phyloP scores from a whole-genome alignment of 2,113 vertebrate genomes.

The Prochilodus magdalenae region DNA sequence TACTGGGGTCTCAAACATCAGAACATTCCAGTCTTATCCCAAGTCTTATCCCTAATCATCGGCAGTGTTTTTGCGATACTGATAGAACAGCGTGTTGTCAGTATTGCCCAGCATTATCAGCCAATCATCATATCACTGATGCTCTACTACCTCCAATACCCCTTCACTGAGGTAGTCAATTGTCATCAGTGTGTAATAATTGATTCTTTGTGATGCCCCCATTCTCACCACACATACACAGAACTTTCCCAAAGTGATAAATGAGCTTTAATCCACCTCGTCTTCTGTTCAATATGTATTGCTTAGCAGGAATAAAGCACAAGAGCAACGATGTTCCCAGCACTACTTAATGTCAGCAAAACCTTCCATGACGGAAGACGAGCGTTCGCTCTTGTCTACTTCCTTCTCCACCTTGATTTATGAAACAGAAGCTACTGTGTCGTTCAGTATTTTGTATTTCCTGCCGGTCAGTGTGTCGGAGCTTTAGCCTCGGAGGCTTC shows the following conservation, averaged over 20 bases:
- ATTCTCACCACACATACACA: background rate
- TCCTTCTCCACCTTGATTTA: constrained; percentile 1
- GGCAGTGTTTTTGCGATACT: no score
- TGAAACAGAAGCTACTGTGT: background rate
- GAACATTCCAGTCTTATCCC: no score
- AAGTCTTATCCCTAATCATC: no score
- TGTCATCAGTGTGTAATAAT: background rate
- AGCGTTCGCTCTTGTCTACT: background rate
- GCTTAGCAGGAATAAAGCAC: constrained; percentile 20
- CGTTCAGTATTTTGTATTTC: background rate
- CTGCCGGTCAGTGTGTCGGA: background rate
- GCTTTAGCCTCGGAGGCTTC: background rate
- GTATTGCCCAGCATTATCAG: no score
- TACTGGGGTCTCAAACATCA: no score
- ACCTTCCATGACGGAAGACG: constrained; percentile 5
- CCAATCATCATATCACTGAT: no score
- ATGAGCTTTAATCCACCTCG: constrained; percentile 6
- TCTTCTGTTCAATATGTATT: background rate
- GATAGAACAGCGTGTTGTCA: no score
- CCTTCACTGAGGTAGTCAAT: no score
- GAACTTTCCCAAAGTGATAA: constrained; percentile 9
- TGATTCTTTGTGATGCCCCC: background rate
- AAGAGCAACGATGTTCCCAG: background rate
- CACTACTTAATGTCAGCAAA: constrained; percentile 37
- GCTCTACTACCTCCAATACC: no score